These are phyloP conservation scores for Bombycilla garrulus DNA, from an alignment of 2,113 vertebrate species.

Conservation along the genomic window DNA sequence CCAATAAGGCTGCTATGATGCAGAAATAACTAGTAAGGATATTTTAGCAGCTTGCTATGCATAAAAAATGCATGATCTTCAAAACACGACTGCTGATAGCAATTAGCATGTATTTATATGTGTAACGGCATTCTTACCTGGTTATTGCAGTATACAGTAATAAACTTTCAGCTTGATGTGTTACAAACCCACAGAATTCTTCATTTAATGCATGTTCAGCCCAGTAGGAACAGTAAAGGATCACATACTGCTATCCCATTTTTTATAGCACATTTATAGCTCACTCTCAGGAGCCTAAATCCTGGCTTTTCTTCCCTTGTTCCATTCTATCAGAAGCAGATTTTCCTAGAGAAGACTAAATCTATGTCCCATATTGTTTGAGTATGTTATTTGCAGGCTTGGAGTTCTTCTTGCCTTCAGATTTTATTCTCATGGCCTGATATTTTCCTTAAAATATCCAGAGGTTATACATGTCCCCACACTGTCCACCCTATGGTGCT, in stretches of 20 bases:
- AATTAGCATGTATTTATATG: constrained; percentile 19
- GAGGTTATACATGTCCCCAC: neutral
- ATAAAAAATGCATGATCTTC: neutral
- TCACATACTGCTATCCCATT: neutral
- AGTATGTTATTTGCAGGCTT: neutral
- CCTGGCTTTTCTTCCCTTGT: neutral
- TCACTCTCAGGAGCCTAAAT: neutral
- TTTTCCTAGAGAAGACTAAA: neutral
- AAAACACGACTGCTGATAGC: neutral
- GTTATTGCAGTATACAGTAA: neutral
- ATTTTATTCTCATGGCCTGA: neutral
- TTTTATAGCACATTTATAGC: neutral
- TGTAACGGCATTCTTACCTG: constrained; percentile 25
- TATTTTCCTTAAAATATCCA: neutral
- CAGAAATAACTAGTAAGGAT: neutral
- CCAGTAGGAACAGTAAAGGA: neutral
- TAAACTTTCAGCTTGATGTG: neutral
- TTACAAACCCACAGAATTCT: neutral
- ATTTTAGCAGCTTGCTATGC: neutral
- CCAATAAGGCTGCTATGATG: neutral
- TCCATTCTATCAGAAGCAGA: neutral
- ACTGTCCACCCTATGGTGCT: neutral
- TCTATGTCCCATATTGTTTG: neutral
- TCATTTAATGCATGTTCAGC: neutral
- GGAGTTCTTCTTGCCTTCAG: neutral